Conservation (phyloP, 2,888 invertebrate genomes). For the Caradrina kadenii region DNA sequence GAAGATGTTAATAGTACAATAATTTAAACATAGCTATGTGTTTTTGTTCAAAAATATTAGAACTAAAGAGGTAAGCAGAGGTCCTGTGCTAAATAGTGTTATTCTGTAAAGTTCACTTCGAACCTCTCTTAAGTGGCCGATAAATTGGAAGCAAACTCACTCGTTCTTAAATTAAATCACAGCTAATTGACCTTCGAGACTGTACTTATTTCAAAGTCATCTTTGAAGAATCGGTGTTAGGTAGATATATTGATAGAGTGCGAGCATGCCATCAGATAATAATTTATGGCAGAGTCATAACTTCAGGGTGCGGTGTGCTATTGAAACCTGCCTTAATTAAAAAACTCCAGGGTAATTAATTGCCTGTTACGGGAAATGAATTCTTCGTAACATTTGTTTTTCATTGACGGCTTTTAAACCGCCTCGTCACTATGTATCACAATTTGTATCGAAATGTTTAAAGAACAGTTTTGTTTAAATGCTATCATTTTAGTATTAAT, state of each 20-base stretch:
- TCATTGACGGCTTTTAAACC: not conserved
- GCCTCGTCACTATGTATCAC: no score
- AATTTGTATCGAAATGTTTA: not conserved
- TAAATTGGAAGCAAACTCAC: no score
- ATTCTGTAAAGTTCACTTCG: no score
- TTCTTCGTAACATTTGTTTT: not conserved
- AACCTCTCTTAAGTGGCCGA: no score
- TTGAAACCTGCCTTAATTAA: constrained; percentile 5
- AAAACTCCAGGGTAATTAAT: constrained; percentile 11
- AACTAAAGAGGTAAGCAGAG: no score
- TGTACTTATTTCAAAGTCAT: no score
- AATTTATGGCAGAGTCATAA: not conserved
- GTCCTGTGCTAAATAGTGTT: no score
- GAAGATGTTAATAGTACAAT: constrained; percentile 5
- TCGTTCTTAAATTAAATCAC: no score
- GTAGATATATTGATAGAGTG: not conserved
- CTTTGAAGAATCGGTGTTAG: not conserved
- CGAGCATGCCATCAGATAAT: not conserved
- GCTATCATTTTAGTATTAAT: no score
- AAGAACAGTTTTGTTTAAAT: no score
- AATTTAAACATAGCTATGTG: not conserved
- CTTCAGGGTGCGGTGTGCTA: constrained; percentile 5
- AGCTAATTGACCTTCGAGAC: no score
- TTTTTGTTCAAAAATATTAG: constrained; percentile 1
- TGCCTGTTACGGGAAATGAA: not conserved